Conservation (phyloP, 2,113 vertebrate genomes). For the Chaetodon auriga region DNA sequence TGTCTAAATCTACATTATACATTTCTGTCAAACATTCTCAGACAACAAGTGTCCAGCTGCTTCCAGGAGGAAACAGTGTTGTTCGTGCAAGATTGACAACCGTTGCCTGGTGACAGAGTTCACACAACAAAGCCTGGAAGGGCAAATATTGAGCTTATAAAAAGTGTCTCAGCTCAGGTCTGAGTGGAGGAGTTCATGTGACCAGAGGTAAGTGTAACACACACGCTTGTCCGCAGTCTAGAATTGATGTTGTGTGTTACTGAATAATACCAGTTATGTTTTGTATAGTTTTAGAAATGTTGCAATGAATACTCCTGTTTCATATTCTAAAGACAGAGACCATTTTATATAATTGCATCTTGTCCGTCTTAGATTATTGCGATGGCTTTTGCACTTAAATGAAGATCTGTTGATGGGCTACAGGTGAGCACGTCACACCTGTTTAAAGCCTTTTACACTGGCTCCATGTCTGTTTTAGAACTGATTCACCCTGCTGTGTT, state of each 20-base stretch:
- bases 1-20: no score
- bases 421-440: no score
- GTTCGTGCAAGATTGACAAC: not conserved
- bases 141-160: not conserved
- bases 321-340: not conserved
- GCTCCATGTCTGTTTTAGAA: no score
- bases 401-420: no score
- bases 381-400: no score
- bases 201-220: not conserved
- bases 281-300: not conserved
- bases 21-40: no score
- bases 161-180: not conserved
- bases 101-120: not conserved
- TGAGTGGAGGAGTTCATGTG: constrained; percentile 1
- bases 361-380: no score
- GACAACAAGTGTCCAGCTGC: no score
- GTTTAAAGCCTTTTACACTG: not conserved
- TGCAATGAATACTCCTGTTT: no score
- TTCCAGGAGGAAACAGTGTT: not conserved
- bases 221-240: not conserved
- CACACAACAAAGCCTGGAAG: not conserved
- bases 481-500: no score
- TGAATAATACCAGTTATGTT: not conserved
- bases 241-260: not conserved
- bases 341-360: not conserved